Conservation (phyloP, 2,888 invertebrate genomes). For the Diachrysia chrysitis region DNA sequence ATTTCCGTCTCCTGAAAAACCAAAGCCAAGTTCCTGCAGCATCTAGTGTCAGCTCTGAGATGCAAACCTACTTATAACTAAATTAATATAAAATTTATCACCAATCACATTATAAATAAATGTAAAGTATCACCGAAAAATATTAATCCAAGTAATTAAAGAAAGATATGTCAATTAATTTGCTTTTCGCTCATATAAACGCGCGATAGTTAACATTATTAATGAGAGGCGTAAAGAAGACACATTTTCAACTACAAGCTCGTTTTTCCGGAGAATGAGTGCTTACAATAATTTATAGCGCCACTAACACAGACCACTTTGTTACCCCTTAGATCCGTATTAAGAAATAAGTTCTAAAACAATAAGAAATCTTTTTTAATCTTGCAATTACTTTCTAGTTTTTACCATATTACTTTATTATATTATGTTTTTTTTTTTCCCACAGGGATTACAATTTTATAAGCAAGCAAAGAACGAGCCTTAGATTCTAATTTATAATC, state of each 20-base stretch:
- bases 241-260: conserved; percentile 4
- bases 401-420: not conserved
- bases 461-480: too few relatives aligned
- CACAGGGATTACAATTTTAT: too few relatives aligned
- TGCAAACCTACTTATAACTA: not conserved
- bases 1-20: not conserved
- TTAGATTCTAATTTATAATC: not conserved
- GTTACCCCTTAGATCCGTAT: not conserved
- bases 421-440: too few relatives aligned
- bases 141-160: conserved; percentile 4
- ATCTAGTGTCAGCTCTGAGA: not conserved
- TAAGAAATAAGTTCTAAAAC: not conserved
- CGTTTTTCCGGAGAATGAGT: conserved; percentile 4
- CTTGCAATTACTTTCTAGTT: not conserved
- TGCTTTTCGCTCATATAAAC: not conserved
- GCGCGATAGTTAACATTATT: conserved; percentile 4
- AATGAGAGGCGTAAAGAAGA: conserved; percentile 1
- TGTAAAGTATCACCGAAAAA: not conserved
- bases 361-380: not conserved
- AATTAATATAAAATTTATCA: not conserved
- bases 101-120: not conserved
- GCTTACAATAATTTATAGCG: not conserved
- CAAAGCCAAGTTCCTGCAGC: not conserved
- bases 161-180: not conserved
- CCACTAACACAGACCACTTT: not conserved